Conservation (phyloP, 30 jellyfish, hydroid and myxozoan species). For the Turritopsis rubra region DNA sequence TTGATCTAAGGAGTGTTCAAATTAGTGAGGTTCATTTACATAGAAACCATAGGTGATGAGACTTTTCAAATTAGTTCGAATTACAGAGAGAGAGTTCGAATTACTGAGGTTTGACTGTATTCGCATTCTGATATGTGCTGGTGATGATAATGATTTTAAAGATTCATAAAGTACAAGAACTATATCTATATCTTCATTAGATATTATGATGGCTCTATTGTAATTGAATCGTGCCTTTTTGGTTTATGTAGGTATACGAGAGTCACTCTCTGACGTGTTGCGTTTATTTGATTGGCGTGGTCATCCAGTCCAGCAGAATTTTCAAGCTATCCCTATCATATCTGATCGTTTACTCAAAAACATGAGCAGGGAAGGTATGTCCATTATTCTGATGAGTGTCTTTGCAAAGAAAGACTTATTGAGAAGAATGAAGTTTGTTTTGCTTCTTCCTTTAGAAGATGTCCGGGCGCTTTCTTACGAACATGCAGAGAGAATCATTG, state of each 20-base stretch:
- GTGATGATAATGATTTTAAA: too few species aligned
- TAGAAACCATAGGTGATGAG: too few species aligned
- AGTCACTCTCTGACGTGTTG: conserved; percentile 6
- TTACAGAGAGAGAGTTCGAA: too few species aligned
- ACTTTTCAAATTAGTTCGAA: too few species aligned
- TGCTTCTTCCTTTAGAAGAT: conserved; percentile 6
- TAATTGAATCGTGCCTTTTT: background rate
- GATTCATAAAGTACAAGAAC: too few species aligned
- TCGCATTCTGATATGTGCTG: too few species aligned
- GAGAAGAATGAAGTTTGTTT: background rate
- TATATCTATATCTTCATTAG: too few species aligned
- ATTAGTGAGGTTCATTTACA: too few species aligned
- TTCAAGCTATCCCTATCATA: conserved; percentile 26
- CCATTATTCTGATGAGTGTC: background rate
- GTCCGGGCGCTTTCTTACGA: background rate
- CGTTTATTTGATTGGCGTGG: conserved; percentile 19
- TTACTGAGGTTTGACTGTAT: too few species aligned
- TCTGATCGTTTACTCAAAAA: conserved; percentile 23
- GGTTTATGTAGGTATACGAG: conserved; percentile 9
- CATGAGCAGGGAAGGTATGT: conserved; percentile 19
- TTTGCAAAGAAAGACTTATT: background rate
- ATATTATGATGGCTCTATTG: background rate
- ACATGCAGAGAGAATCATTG: conserved; percentile 23
- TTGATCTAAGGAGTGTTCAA: too few species aligned
- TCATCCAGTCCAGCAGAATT: background rate